Evolutionary conservation across 2,113 vertebrate genomes (phyloP).

Genomic region (Pithys albifrons): DNA sequence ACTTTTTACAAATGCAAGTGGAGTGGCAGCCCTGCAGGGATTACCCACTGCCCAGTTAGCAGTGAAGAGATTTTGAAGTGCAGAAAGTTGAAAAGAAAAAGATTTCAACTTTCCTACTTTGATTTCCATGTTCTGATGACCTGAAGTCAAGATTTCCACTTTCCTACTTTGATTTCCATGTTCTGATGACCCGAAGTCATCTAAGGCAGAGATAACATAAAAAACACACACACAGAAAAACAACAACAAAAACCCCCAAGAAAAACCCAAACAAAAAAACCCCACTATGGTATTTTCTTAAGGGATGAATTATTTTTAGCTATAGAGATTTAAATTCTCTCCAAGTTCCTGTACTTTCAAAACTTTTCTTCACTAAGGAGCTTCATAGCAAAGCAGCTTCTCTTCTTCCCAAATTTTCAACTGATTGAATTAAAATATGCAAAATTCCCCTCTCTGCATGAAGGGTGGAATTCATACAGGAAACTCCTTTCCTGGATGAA

Average conservation of each 20-base stretch:
- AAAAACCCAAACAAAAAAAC: too few species aligned
- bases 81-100: conserved; percentile 3
- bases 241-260: too few species aligned
- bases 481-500: too few species aligned
- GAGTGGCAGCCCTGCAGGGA: background rate
- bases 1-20: background rate
- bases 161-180: too few species aligned
- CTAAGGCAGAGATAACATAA: background rate
- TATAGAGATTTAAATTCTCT: conserved; percentile 32
- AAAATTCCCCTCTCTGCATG: too few species aligned
- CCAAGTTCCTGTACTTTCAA: conserved; percentile 50
- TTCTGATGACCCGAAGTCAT: background rate
- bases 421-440: too few species aligned
- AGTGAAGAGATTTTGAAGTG: background rate
- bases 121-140: conserved; percentile 3
- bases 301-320: conserved; percentile 39
- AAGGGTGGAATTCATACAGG: too few species aligned
- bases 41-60: background rate
- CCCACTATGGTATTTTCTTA: background rate
- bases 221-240: too few species aligned
- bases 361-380: conserved; percentile 52
- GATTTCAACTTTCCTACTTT: background rate
- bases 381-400: conserved; percentile 37
- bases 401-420: background rate
- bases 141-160: too few species aligned